Percentiles rank a stretch among this genome's conserved stretches.
Conservation (phyloP, 1,140 invertebrate genomes). For the Melanaphis sacchari region DNA sequence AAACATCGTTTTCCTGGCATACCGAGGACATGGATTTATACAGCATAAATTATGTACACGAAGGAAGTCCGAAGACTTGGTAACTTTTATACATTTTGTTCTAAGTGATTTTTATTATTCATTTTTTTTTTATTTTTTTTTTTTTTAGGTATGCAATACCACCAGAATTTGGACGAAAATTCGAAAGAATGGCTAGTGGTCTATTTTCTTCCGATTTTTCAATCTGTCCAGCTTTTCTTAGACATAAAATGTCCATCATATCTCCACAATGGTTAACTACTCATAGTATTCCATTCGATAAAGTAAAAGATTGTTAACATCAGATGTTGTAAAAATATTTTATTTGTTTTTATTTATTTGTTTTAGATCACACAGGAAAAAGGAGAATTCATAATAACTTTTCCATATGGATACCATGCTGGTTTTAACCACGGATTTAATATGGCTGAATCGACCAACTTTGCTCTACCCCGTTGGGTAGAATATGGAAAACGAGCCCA, state of each 20-base stretch:
- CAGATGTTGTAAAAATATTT: not conserved
- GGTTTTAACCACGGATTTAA: constrained; percentile 98
- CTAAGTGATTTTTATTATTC: not conserved
- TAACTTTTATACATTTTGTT: constrained; percentile 60
- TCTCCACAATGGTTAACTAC: constrained; percentile 91
- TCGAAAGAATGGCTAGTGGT: constrained; percentile 90
- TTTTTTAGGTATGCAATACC: constrained; percentile 84
- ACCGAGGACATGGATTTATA: constrained; percentile 99
- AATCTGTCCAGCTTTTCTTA: constrained; percentile 89
- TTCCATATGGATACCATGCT: constrained; percentile 81
- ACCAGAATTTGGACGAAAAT: constrained; percentile 87
- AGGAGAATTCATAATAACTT: constrained; percentile 99
- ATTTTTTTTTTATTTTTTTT: constrained; percentile 61
- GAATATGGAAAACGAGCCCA: constrained; percentile 94
- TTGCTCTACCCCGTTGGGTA: constrained; percentile 95
- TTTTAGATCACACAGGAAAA: constrained; percentile 89
- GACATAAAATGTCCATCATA: constrained; percentile 98
- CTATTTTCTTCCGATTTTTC: constrained; percentile 87
- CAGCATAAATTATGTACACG: constrained; percentile 98
- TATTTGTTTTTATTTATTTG: not conserved
- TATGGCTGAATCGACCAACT: constrained; percentile 99
- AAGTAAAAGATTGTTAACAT: constrained; percentile 67
- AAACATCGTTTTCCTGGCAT: constrained; percentile 99
- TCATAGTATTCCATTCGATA: constrained; percentile 94
- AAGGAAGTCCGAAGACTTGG: constrained; percentile 96